These are phyloP conservation scores for Anastatus disparis DNA, from an alignment of 1,140 invertebrate genomes.

Conservation along the genomic window DNA sequence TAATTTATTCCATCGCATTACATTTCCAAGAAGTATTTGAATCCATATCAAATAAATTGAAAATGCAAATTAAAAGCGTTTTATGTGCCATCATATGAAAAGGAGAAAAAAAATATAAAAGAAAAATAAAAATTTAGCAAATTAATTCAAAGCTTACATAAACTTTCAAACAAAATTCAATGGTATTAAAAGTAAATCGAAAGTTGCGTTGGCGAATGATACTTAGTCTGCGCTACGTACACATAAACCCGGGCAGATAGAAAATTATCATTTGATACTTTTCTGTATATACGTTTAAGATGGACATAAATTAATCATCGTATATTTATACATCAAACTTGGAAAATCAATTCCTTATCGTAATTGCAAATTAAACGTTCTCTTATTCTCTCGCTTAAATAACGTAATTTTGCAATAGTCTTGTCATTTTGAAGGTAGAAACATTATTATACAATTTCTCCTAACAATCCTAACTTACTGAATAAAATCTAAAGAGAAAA, in stretches of 20 bases:
- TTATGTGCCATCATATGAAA: not conserved
- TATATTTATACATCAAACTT: not conserved
- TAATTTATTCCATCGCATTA: conserved; percentile 17
- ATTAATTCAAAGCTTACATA: conserved; percentile 38
- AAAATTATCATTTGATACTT: conserved; percentile 8
- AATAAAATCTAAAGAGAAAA: too few relatives aligned
- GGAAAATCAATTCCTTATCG: not conserved
- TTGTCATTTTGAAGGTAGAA: too few relatives aligned
- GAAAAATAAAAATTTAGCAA: conserved; percentile 24
- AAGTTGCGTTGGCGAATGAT: conserved; percentile 25
- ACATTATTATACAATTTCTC: too few relatives aligned
- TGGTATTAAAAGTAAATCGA: not conserved
- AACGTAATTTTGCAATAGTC: too few relatives aligned
- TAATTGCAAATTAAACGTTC: conserved; percentile 17
- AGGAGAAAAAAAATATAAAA: too few relatives aligned
- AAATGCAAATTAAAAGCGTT: conserved; percentile 28
- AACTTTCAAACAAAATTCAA: conserved; percentile 2
- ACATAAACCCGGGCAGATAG: too few relatives aligned
- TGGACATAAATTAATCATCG: conserved; percentile 26
- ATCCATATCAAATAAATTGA: conserved; percentile 24
- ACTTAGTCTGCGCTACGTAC: too few relatives aligned
- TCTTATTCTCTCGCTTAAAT: conserved; percentile 28
- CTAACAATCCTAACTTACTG: too few relatives aligned
- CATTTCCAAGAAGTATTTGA: conserved; percentile 21
- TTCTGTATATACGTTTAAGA: too few relatives aligned